A percentile compares a stretch with the other conserved stretches of the same genome.
Evolutionary conservation across 2,797 vertebrate species (phyloP).

Genomic region (Rhabdomys pumilio): DNA sequence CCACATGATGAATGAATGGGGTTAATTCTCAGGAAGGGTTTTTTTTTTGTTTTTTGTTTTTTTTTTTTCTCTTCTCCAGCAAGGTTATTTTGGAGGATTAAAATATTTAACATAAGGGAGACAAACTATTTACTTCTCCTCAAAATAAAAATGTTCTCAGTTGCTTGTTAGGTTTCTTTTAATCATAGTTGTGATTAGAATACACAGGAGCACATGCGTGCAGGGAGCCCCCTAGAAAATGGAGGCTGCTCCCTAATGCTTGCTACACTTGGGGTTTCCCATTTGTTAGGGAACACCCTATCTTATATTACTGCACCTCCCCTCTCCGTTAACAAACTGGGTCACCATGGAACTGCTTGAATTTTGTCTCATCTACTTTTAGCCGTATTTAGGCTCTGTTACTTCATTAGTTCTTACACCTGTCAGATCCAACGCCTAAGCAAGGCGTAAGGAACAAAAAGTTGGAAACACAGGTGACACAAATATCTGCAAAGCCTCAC

Average conservation of each 20-base stretch:
- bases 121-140: conserved; percentile 78
- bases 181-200: neutral
- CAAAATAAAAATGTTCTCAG: neutral
- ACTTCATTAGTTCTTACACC: neutral
- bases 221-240: neutral
- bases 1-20: conserved; percentile 80
- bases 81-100: conserved; percentile 81
- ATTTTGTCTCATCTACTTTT: neutral
- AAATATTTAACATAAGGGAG: conserved; percentile 85
- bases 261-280: neutral
- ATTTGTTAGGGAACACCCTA: neutral
- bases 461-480: neutral
- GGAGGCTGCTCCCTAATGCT: neutral
- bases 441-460: neutral
- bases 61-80: conserved; percentile 43
- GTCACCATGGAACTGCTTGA: rapidly evolving
- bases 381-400: neutral
- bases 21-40: conserved; percentile 57
- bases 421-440: neutral
- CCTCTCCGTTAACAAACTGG: neutral
- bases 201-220: rapidly evolving
- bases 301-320: neutral
- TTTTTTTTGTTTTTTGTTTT: neutral
- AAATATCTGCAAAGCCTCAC: neutral
- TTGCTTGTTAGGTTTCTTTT: neutral